Conservation (phyloP, 2,113 vertebrate genomes). For the Lates calcarifer region DNA sequence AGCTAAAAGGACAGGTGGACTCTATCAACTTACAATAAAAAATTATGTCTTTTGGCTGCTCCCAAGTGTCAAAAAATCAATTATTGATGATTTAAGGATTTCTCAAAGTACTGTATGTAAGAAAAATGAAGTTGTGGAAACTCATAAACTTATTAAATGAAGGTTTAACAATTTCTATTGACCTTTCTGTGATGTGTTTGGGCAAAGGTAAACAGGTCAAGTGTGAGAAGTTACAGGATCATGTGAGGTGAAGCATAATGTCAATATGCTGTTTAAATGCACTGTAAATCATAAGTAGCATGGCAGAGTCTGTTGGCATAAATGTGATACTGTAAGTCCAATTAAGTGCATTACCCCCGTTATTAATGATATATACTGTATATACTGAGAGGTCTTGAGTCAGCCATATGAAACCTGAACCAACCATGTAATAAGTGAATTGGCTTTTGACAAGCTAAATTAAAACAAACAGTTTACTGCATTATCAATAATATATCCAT, state of each 20-base stretch:
- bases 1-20: no score
- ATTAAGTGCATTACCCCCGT: not conserved
- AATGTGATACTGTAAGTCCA: not conserved
- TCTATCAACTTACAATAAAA: no score
- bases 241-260: no score
- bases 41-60: no score
- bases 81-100: no score
- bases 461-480: conserved; percentile 24
- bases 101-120: no score
- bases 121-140: no score
- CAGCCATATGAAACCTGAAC: not conserved
- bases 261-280: not conserved
- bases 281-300: not conserved
- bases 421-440: conserved; percentile 7
- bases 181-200: no score
- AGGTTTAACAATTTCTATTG: no score
- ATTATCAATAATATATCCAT: conserved; percentile 7
- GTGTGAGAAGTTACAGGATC: not conserved
- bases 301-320: not conserved
- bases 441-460: conserved; percentile 14
- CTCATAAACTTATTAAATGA: no score
- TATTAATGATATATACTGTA: not conserved
- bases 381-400: not conserved
- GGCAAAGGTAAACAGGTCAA: not conserved
- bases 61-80: no score